A percentile compares a stretch with the other conserved stretches of the same genome.
Conservation (phyloP, 2,888 invertebrate species). For the Tinea pellionella region DNA sequence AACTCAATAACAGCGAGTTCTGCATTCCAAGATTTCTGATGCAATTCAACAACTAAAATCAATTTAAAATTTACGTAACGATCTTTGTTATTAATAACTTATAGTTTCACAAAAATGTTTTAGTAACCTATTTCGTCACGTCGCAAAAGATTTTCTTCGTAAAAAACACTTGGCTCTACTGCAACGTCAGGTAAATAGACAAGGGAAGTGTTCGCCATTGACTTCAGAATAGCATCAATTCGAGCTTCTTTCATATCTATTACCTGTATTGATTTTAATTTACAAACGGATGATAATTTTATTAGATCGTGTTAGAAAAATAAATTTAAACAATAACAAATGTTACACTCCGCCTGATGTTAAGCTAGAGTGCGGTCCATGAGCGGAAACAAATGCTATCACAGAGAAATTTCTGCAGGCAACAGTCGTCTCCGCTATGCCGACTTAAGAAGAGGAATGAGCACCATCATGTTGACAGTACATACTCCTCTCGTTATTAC, state of each 20-base stretch:
- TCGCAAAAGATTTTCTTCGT: constrained; percentile 71
- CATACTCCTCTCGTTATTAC: too few relatives aligned
- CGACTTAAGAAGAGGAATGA: too few relatives aligned
- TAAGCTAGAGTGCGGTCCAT: too few relatives aligned
- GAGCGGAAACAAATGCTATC: too few relatives aligned
- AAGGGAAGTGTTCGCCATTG: constrained; percentile 71
- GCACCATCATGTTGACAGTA: too few relatives aligned
- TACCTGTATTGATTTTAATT: constrained; percentile 42
- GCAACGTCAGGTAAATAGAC: constrained; percentile 73
- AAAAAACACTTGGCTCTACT: constrained; percentile 71
- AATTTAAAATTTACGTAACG: not conserved
- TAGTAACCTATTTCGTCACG: constrained; percentile 55
- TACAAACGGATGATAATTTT: constrained; percentile 16
- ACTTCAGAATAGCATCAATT: constrained; percentile 75
- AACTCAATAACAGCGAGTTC: constrained; percentile 83
- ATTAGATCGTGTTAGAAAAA: too few relatives aligned
- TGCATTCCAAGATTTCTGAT: constrained; percentile 64
- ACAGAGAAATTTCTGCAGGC: too few relatives aligned
- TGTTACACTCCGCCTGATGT: too few relatives aligned
- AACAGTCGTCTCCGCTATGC: too few relatives aligned
- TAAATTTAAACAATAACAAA: too few relatives aligned
- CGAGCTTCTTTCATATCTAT: constrained; percentile 81
- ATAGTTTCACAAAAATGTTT: not conserved
- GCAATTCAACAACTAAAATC: constrained; percentile 41
- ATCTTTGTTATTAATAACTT: not conserved